Evolutionary conservation across 2,113 vertebrate genomes (phyloP).

Genomic region (Scalopus aquaticus): DNA sequence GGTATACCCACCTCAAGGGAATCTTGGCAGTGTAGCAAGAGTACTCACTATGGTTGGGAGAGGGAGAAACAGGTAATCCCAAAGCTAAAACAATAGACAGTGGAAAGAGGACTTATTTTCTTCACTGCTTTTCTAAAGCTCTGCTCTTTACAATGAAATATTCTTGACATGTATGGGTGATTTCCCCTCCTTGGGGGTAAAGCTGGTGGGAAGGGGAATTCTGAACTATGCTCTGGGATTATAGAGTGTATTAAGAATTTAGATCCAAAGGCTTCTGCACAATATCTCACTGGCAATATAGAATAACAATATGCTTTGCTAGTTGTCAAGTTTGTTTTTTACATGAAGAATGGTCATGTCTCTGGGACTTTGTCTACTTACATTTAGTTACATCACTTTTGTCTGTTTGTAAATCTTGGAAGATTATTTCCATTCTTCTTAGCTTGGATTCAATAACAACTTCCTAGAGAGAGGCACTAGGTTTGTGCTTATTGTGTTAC

Average conservation of each 20-base stretch:
- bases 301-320: background rate
- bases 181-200: background rate
- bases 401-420: slow-evolving; percentile 44
- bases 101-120: background rate
- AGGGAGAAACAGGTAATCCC: background rate
- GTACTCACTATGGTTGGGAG: background rate
- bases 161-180: background rate
- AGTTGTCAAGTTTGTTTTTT: slow-evolving; percentile 40
- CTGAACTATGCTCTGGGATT: background rate
- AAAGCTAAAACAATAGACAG: background rate
- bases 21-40: background rate
- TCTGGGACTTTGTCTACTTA: background rate
- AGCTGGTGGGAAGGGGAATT: background rate
- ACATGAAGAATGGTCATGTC: background rate
- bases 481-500: background rate
- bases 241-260: background rate
- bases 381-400: background rate
- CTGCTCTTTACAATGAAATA: background rate
- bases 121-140: background rate
- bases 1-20: background rate
- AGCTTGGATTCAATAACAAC: background rate
- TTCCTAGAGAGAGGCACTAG: slow-evolving; percentile 2
- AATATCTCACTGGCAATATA: background rate
- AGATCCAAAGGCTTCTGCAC: background rate
- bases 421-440: slow-evolving; percentile 29